A percentile compares a stretch with the other conserved stretches of the same genome.
phyloP scores from a whole-genome alignment of 2,797 vertebrate species.

The Columba guinea region DNA sequence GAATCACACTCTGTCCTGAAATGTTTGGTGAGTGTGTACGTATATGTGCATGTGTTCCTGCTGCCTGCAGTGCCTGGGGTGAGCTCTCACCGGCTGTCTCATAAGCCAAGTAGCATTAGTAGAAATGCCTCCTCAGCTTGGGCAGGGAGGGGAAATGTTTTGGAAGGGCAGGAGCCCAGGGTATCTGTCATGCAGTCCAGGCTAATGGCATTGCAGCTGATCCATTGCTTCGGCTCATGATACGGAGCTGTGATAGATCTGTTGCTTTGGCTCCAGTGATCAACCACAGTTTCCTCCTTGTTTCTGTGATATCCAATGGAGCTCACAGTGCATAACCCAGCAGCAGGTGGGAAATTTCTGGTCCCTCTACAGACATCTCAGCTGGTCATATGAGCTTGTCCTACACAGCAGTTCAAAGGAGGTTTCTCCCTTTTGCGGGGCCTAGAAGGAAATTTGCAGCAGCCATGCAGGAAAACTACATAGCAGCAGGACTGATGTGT shows the following conservation, averaged over 20 bases:
- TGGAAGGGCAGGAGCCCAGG: neutral
- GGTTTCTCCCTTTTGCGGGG: neutral
- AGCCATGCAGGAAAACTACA: neutral
- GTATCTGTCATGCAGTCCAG: neutral
- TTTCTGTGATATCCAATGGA: neutral
- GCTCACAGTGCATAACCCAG: neutral
- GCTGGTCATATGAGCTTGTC: neutral
- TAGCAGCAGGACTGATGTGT: neutral
- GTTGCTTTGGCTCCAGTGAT: neutral
- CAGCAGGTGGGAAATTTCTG: neutral
- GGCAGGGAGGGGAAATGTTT: neutral
- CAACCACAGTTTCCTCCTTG: neutral
- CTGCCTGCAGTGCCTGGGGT: neutral
- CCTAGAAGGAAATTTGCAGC: neutral
- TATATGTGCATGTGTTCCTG: neutral
- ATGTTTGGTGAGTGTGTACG: neutral
- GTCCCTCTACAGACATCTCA: neutral
- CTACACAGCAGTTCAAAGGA: neutral
- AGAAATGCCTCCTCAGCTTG: neutral
- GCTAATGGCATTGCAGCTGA: neutral
- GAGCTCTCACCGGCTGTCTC: neutral
- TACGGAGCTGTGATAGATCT: neutral
- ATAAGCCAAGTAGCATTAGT: neutral
- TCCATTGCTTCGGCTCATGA: accelerated
- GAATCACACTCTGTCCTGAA: neutral